phyloP scores from a whole-genome alignment of 2,797 vertebrate genomes.

The Lagocephalus sceleratus region DNA sequence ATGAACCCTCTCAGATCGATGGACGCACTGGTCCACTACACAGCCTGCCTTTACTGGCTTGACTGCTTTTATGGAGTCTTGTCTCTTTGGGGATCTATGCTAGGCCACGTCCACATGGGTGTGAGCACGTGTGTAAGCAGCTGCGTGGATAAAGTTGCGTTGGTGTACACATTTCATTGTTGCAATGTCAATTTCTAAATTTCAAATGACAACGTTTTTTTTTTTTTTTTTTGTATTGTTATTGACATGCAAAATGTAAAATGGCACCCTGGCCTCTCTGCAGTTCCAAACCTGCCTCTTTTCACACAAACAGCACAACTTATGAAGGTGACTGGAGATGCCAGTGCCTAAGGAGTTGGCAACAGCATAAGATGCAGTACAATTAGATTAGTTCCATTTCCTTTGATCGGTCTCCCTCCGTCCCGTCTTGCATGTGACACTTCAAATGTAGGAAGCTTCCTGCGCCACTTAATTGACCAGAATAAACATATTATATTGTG shows the following conservation, averaged over 20 bases:
- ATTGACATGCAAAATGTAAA: constrained; percentile 1
- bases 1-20: constrained; percentile 96
- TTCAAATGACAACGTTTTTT: too few species aligned
- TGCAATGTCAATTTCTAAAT: too few species aligned
- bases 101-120: constrained; percentile 39
- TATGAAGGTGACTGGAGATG: constrained; percentile 23
- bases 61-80: constrained; percentile 50
- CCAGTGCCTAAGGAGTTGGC: constrained; percentile 32
- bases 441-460: constrained; percentile 65
- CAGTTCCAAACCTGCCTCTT: constrained; percentile 6
- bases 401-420: constrained; percentile 67
- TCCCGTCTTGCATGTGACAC: constrained; percentile 69
- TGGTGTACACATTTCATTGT: constrained; percentile 15
- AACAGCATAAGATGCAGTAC: constrained; percentile 52
- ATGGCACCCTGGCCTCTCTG: constrained; percentile 19
- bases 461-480: constrained; percentile 75
- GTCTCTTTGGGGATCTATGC: constrained; percentile 50
- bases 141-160: constrained; percentile 13
- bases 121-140: constrained; percentile 21
- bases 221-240: neutral
- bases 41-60: constrained; percentile 53
- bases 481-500: constrained; percentile 80
- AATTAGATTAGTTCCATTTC: constrained; percentile 77
- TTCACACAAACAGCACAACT: constrained; percentile 45
- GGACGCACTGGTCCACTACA: constrained; percentile 78